Base-by-base conservation (phyloP, 1,140 invertebrate genomes). In the Copidosoma floridanum region DNA sequence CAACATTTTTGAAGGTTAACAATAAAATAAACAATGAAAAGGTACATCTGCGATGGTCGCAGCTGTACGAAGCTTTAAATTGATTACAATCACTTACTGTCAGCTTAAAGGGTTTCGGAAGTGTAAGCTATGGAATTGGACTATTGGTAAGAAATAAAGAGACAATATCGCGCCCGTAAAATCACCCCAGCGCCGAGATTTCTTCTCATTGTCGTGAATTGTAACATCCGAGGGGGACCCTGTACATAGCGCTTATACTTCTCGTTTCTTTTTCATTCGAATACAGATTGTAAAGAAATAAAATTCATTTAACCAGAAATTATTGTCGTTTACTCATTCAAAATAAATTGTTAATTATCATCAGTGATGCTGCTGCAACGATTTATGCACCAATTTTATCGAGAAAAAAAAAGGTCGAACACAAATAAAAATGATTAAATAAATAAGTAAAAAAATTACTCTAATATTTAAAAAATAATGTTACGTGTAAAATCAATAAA, bases 101-200 rank as follows among this genome's bases (percentile, higher is more conserved):
- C 41, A 16, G 57, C 57, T 60, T 60, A 60, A 60, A 54, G 57
- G 44, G 57, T 60, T 47, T 26, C n/a, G 23, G 43, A 58, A 43
- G 55, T 57, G 32, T 27, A 47, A 23, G 11, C 29, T 24, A 38
- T 47, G 11, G 21, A 16, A 26, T 24, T 24, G 35, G 20, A 21
- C 8, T 24, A 38, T 18, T 20, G 35, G 26, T 26, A 11, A 16
- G 14, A 21, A 37, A 16, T 11, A 12, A 3, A 40, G 26, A 44
- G 59, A 55, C 59, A 61, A 61, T 61, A 61, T 61, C 59, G 50
- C 32, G 37, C 44, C 43, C 52, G 43, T 61, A 61, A 61, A 61
- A 38, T 61, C 52, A 16, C 32, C 18, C 20, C 37, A 16, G 5
- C 23, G 23, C 23, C 8, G 37, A 43, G 37, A 51, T 43, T 64